These are phyloP conservation scores for Serinus canaria DNA, from an alignment of 2,113 vertebrate genomes.

Conservation along the genomic window DNA sequence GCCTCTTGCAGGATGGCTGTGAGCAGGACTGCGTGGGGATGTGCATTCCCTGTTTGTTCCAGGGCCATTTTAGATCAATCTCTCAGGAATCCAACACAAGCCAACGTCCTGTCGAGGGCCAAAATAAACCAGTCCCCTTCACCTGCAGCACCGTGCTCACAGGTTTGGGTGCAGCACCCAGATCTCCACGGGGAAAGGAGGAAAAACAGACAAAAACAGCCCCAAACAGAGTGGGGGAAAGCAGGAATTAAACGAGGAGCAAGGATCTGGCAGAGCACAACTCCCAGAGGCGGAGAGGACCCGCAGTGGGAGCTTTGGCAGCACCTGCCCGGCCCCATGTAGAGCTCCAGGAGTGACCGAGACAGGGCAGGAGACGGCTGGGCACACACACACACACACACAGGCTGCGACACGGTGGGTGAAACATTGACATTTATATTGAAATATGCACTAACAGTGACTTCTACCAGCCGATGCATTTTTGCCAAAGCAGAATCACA, in stretches of 20 bases:
- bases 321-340: background rate
- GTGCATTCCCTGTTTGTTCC: background rate
- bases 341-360: background rate
- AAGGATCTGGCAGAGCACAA: background rate
- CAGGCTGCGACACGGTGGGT: conserved; percentile 32
- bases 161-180: background rate
- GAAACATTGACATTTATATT: conserved; percentile 78
- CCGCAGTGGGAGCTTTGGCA: background rate
- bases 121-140: background rate
- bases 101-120: background rate
- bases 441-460: conserved; percentile 71
- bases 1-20: background rate
- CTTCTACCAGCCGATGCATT: conserved; percentile 66
- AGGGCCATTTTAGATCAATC: fast-evolving
- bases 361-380: background rate
- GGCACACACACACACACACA: background rate
- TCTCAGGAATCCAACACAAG: fast-evolving
- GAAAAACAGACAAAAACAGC: background rate
- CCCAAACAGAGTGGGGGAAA: fast-evolving
- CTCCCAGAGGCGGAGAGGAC: background rate
- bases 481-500: conserved; percentile 70
- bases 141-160: background rate
- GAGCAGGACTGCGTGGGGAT: background rate
- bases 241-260: background rate
- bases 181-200: fast-evolving